Conservation (phyloP, 2,113 vertebrate genomes). For the Gallinago paraguaiae region DNA sequence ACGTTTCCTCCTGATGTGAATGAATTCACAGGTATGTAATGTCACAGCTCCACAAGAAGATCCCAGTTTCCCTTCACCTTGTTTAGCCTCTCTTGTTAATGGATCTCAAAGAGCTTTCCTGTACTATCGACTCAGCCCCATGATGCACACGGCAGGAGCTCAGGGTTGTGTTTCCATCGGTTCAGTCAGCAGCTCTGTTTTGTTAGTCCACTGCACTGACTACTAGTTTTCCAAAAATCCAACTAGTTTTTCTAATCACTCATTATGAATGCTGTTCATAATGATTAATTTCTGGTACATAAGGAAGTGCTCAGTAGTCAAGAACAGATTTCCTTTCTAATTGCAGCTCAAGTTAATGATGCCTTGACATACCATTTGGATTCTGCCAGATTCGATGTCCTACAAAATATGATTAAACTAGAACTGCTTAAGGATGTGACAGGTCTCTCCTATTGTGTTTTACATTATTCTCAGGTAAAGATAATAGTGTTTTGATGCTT, state of each 20-base stretch:
- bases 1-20: background rate
- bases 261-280: background rate
- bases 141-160: fast-evolving
- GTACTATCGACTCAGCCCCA: background rate
- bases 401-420: background rate
- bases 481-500: background rate
- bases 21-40: background rate
- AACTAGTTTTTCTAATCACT: background rate
- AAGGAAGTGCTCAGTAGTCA: background rate
- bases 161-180: background rate
- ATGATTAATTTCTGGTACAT: background rate
- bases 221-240: background rate
- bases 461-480: background rate
- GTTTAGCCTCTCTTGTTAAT: background rate
- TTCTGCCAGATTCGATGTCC: background rate
- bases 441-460: background rate
- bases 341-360: background rate
- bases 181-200: background rate
- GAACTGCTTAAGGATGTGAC: background rate
- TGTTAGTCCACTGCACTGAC: background rate
- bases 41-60: background rate
- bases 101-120: background rate
- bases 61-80: background rate
- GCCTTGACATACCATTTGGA: background rate
- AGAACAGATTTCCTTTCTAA: background rate